A percentile compares a stretch with the other conserved stretches of the same genome.
Conservation (phyloP, 2,797 vertebrate species). For the Pipistrellus nathusii region DNA sequence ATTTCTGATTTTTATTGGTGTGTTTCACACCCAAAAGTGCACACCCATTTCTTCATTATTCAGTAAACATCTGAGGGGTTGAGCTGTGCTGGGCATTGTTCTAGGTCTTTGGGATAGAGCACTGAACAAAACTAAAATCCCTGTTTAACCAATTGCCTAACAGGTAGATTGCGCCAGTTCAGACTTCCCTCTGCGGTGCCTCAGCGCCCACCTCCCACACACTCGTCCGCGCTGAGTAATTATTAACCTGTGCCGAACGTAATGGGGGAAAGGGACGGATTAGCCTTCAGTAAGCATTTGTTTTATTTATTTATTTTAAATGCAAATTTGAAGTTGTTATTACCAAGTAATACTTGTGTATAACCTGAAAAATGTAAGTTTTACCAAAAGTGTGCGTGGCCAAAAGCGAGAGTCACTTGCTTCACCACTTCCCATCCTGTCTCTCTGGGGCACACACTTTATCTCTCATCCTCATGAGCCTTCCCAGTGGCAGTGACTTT, state of each 20-base stretch:
- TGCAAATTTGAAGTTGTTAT: slow-evolving; percentile 17
- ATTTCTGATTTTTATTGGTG: neutral
- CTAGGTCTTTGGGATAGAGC: neutral
- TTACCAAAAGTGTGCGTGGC: neutral
- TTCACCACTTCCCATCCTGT: neutral
- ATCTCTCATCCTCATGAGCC: rapidly evolving
- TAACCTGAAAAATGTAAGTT: neutral
- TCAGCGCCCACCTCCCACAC: no score
- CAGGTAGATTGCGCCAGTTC: neutral
- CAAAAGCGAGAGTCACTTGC: no score
- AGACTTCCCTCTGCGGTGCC: no score
- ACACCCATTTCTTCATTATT: neutral
- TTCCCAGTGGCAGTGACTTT: neutral
- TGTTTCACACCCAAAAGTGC: neutral
- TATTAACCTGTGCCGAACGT: no score
- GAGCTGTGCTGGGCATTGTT: neutral
- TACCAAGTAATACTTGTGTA: neutral
- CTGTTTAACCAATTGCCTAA: neutral
- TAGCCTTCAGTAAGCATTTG: neutral
- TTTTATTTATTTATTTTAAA: neutral
- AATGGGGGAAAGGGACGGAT: neutral
- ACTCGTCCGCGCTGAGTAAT: neutral
- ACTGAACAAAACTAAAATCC: neutral
- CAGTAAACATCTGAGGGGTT: neutral
- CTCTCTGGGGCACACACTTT: neutral